Percentiles rank a stretch among this genome's conserved stretches.
Evolutionary conservation across 2,113 vertebrate species (phyloP).

Genomic region (Arothron firmamentum): DNA sequence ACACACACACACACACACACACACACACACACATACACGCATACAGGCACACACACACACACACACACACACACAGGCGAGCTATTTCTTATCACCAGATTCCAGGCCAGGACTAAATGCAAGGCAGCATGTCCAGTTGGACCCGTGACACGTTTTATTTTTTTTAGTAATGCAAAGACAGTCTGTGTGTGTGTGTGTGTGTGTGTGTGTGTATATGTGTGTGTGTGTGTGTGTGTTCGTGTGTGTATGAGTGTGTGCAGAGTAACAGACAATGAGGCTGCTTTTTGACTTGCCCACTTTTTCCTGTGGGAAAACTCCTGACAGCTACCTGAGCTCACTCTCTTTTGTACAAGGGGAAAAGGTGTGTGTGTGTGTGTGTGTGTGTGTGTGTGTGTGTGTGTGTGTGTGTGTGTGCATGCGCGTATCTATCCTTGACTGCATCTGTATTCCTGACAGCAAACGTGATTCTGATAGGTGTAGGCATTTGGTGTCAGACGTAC

Average conservation of each 20-base stretch:
- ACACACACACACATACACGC: conserved; percentile 1
- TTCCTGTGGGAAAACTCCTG: conserved; percentile 63
- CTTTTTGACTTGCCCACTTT: conserved; percentile 65
- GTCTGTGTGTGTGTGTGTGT: conserved; percentile 33
- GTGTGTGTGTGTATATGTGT: conserved; percentile 22
- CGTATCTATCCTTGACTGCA: conserved; percentile 30
- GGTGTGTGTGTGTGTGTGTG: conserved; percentile 18
- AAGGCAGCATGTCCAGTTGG: conserved; percentile 57
- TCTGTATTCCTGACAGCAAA: conserved; percentile 51
- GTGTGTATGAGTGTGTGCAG: conserved; percentile 15
- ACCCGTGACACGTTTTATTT: conserved; percentile 41
- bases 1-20: conserved; percentile 14
- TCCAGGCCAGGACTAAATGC: conserved; percentile 64
- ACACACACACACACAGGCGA: conserved; percentile 4
- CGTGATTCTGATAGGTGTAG: conserved; percentile 38
- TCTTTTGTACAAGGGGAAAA: conserved; percentile 43
- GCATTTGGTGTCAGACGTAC: conserved; percentile 36
- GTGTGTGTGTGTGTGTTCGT: conserved; percentile 35
- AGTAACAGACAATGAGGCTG: conserved; percentile 60
- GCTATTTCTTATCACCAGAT: conserved; percentile 66
- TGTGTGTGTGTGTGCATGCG: conserved; percentile 24
- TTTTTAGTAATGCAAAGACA: conserved; percentile 25
- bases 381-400: conserved; percentile 18
- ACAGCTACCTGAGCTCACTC: conserved; percentile 69
- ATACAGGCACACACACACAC: background rate